phyloP scores from a whole-genome alignment of 37 sponge, comb jelly and placozoan genomes.

The Spongia lamella region DNA sequence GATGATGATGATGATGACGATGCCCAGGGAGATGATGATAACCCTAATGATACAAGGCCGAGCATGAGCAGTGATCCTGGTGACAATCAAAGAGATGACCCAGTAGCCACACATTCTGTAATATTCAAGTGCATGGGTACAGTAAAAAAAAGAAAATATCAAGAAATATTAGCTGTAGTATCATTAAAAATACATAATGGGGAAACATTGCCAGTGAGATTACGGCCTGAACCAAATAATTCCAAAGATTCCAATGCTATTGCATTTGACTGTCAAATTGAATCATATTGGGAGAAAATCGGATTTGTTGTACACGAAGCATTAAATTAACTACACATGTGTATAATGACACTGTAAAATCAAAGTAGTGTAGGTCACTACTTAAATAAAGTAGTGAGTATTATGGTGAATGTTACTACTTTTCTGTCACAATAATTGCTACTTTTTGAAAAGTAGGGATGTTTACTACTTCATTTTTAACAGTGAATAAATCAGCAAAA shows the following conservation, averaged over 20 bases:
- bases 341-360: neutral
- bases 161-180: neutral
- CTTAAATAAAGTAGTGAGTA: too few species aligned
- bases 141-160: neutral
- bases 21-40: too few species aligned
- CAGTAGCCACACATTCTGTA: neutral
- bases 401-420: too few species aligned
- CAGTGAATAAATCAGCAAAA: too few species aligned
- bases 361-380: too few species aligned
- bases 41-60: too few species aligned
- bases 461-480: too few species aligned
- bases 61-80: too few species aligned
- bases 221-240: constrained; percentile 8
- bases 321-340: neutral
- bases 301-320: constrained; percentile 1
- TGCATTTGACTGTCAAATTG: constrained; percentile 30
- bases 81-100: too few species aligned
- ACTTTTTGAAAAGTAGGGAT: too few species aligned
- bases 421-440: too few species aligned
- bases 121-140: constrained; percentile 16
- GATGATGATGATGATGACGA: too few species aligned
- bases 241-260: constrained; percentile 16
- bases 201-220: neutral
- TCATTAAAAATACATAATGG: neutral
- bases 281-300: neutral